These are phyloP conservation scores for Portevinia maculata DNA, from an alignment of 2,888 invertebrate species.

Conservation along the genomic window DNA sequence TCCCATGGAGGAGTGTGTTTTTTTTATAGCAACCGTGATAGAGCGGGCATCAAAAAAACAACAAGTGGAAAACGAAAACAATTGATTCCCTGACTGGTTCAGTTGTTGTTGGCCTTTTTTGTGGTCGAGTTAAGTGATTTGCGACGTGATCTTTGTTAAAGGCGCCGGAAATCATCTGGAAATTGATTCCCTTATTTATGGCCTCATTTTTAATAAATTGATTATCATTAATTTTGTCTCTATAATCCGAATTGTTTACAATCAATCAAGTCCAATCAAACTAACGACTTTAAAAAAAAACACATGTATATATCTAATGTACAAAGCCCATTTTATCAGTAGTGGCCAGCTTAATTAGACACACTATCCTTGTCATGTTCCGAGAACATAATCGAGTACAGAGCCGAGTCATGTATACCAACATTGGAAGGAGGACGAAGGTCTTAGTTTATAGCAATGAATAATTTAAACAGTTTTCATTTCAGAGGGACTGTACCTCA, in stretches of 20 bases:
- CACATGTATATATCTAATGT: not conserved
- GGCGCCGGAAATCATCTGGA: constrained; percentile 28
- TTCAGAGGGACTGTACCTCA: constrained; percentile 31
- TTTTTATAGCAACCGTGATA: constrained; percentile 21
- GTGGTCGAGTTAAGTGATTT: constrained; percentile 77
- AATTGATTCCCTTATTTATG: constrained; percentile 69
- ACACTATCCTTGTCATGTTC: not conserved
- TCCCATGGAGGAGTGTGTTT: constrained; percentile 15
- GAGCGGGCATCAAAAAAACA: not conserved
- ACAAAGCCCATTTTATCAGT: not conserved
- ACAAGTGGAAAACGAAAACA: constrained; percentile 24
- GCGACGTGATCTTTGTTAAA: constrained; percentile 77
- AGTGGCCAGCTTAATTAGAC: constrained; percentile 11
- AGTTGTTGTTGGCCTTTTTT: constrained; percentile 14
- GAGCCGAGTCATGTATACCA: constrained; percentile 21
- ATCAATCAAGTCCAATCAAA: constrained; percentile 46
- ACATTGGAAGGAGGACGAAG: constrained; percentile 22
- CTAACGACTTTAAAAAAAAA: constrained; percentile 6
- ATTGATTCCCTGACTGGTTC: constrained; percentile 49
- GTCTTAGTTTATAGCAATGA: constrained; percentile 54
- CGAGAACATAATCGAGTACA: not conserved
- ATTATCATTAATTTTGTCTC: constrained; percentile 39
- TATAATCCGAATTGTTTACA: not conserved
- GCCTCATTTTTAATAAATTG: constrained; percentile 51
- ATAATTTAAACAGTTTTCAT: constrained; percentile 62